phyloP scores from a whole-genome alignment of 2,888 invertebrate species.

The Heliconius ethilla region DNA sequence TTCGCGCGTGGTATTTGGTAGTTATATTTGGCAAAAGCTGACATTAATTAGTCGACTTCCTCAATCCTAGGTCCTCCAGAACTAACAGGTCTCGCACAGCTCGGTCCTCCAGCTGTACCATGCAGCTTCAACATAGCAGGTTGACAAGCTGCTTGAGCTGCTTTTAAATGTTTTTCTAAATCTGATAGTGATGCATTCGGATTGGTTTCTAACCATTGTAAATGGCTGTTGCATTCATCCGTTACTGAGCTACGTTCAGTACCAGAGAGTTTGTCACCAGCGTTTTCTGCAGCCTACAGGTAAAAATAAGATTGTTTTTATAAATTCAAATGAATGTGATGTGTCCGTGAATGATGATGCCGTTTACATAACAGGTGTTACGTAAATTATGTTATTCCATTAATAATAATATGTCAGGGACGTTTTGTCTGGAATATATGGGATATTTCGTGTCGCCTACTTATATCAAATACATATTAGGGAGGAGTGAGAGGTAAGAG shows the following conservation, averaged over 20 bases:
- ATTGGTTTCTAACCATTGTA: conserved; percentile 91
- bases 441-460: no score
- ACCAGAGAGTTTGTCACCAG: conserved; percentile 85
- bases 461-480: no score
- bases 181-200: conserved; percentile 89
- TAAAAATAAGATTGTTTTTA: background rate
- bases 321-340: background rate
- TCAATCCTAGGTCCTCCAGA: conserved; percentile 83
- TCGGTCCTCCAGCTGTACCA: conserved; percentile 73
- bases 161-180: conserved; percentile 88
- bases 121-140: conserved; percentile 93
- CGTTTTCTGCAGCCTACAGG: conserved; percentile 84
- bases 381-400: no score
- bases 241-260: conserved; percentile 86
- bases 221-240: conserved; percentile 86
- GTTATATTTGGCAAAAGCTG: background rate
- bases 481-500: no score
- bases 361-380: no score
- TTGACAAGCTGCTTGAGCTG: conserved; percentile 87
- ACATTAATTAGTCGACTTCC: conserved; percentile 45
- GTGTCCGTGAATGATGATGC: no score
- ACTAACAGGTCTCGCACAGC: conserved; percentile 59
- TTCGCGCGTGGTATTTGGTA: background rate
- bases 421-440: no score
- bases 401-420: no score